These are phyloP conservation scores for Aphaenogaster ashmeadi DNA, from an alignment of 1,140 invertebrate genomes.

Conservation along the genomic window DNA sequence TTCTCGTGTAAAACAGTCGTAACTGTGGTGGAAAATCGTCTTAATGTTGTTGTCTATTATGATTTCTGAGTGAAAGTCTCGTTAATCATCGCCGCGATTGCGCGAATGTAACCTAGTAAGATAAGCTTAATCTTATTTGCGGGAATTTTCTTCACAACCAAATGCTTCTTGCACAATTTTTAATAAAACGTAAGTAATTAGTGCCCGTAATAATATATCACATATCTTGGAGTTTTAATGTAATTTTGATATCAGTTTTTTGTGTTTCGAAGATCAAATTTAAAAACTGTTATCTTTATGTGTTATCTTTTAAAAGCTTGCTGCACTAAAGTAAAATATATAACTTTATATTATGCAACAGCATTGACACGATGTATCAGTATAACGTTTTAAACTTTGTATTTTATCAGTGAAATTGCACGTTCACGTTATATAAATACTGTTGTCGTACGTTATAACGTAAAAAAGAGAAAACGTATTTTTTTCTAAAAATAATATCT, in stretches of 20 bases:
- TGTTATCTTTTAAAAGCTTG: not conserved
- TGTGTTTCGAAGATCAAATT: not conserved
- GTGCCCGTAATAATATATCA: not conserved
- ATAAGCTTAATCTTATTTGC: not conserved
- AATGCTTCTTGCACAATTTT: not conserved
- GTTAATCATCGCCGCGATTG: constrained; percentile 18
- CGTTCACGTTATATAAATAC: not conserved
- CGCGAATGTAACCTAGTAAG: not conserved
- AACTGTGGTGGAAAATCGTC: constrained; percentile 25
- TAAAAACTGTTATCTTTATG: not conserved
- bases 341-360: constrained; percentile 14
- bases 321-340: not conserved
- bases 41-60: not conserved
- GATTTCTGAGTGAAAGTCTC: constrained; percentile 51
- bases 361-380: not conserved
- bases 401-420: not conserved
- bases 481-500: not conserved
- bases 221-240: not conserved
- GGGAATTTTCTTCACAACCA: not conserved
- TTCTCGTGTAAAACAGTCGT: not conserved
- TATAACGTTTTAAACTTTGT: not conserved
- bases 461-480: not conserved
- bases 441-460: not conserved
- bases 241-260: not conserved
- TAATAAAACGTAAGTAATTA: not conserved